Evolutionary conservation across 2,113 vertebrate species (phyloP).

Genomic region (Bufo bufo): DNA sequence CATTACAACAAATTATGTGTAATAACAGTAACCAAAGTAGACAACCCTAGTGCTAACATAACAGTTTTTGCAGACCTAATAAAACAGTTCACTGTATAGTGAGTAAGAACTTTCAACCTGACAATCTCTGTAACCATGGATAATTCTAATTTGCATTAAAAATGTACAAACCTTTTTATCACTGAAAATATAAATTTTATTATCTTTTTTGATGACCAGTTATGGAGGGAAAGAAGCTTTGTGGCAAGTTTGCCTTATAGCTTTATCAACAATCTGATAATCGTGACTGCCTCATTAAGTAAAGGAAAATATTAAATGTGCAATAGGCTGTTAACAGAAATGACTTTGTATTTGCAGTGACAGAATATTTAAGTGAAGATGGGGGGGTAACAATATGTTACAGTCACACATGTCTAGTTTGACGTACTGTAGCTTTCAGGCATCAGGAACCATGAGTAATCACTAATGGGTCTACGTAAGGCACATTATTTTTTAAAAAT

Average conservation of each 20-base stretch:
- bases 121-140: conserved; percentile 70
- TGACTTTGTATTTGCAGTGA: conserved; percentile 30
- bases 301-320: conserved; percentile 57
- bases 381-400: neutral
- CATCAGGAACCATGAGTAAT: neutral
- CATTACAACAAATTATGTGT: no score
- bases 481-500: neutral
- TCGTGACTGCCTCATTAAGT: conserved; percentile 63
- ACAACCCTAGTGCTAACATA: neutral
- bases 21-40: neutral
- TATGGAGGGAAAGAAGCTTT: conserved; percentile 67
- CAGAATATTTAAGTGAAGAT: conserved; percentile 42
- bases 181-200: conserved; percentile 70
- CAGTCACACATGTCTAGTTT: neutral
- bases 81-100: neutral
- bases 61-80: neutral
- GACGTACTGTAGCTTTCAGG: neutral
- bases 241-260: conserved; percentile 68
- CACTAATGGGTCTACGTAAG: neutral
- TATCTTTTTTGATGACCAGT: conserved; percentile 73
- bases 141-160: conserved; percentile 77
- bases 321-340: conserved; percentile 57
- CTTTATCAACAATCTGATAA: conserved; percentile 65
- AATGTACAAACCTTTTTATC: conserved; percentile 72
- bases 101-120: conserved; percentile 51